phyloP scores from a whole-genome alignment of 1,140 invertebrate genomes.

The Steinernema feltiae region DNA sequence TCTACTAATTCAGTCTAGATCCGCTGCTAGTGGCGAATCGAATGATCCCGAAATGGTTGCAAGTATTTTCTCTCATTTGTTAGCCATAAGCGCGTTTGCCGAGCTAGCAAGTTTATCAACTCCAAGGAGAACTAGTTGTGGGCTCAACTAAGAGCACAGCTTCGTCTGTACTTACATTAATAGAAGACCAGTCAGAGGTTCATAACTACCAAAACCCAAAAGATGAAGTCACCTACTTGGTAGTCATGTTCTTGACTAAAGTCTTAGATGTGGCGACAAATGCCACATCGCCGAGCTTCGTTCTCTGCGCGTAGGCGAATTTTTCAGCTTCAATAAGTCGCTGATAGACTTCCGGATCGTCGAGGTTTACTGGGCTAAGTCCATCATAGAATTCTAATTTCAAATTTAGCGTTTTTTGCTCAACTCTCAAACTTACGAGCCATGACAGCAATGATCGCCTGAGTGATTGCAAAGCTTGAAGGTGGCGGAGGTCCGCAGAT shows the following conservation, averaged over 20 bases:
- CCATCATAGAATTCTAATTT: conserved; percentile 40
- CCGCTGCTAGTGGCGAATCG: too few relatives aligned
- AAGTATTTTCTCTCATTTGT: too few relatives aligned
- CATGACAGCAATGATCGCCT: conserved; percentile 52
- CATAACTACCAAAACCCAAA: too few relatives aligned
- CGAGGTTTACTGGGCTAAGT: conserved; percentile 19
- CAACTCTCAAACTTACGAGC: conserved; percentile 39
- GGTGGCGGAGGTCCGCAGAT: conserved; percentile 58
- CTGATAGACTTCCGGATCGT: conserved; percentile 67
- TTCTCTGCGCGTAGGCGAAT: conserved; percentile 78
- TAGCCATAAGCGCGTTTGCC: too few relatives aligned
- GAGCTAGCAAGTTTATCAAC: too few relatives aligned
- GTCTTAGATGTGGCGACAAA: conserved; percentile 66
- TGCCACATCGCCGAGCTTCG: conserved; percentile 73
- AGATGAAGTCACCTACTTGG: conserved; percentile 29
- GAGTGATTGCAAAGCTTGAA: conserved; percentile 53
- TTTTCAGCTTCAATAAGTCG: conserved; percentile 83
- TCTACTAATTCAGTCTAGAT: too few relatives aligned
- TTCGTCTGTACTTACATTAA: too few relatives aligned
- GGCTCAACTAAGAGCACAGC: too few relatives aligned
- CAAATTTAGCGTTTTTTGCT: conserved; percentile 34
- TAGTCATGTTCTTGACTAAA: conserved; percentile 54
- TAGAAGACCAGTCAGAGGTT: too few relatives aligned
- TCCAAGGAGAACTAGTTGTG: too few relatives aligned
- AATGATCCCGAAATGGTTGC: too few relatives aligned